Evolutionary conservation across 2,113 vertebrate genomes (phyloP).

Genomic region (Dinomys branickii): DNA sequence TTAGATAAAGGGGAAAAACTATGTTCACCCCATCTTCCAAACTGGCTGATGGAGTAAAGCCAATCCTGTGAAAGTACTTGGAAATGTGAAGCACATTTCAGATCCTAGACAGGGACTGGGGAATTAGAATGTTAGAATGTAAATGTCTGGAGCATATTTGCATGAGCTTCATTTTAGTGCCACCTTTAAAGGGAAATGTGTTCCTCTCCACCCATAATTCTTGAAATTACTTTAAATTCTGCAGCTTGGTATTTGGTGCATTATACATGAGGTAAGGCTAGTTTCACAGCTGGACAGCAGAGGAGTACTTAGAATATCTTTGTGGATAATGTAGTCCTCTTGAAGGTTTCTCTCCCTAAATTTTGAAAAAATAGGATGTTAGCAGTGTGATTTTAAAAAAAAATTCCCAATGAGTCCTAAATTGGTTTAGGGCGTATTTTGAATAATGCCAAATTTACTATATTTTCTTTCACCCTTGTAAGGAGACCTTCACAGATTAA

Average conservation of each 20-base stretch:
- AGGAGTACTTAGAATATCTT: slow-evolving; percentile 58
- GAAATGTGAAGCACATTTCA: slow-evolving; percentile 49
- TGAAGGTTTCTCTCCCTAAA: slow-evolving; percentile 55
- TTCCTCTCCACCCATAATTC: slow-evolving; percentile 68
- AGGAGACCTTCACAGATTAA: background rate
- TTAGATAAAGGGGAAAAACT: background rate
- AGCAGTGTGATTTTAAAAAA: slow-evolving; percentile 11
- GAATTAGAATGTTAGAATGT: slow-evolving; percentile 27
- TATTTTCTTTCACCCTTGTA: slow-evolving; percentile 5
- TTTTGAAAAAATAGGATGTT: background rate
- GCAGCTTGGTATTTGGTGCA: slow-evolving; percentile 68
- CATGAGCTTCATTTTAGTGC: slow-evolving; percentile 70
- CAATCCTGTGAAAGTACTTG: slow-evolving; percentile 19
- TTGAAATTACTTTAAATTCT: slow-evolving; percentile 77
- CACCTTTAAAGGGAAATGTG: slow-evolving; percentile 71
- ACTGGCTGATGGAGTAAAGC: background rate
- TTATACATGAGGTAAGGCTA: slow-evolving; percentile 72
- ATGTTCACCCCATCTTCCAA: background rate
- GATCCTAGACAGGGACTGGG: background rate
- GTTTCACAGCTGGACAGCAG: slow-evolving; percentile 71
- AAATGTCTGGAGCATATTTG: slow-evolving; percentile 59
- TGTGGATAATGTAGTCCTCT: slow-evolving; percentile 54
- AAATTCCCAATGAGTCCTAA: slow-evolving; percentile 8
- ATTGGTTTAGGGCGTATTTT: slow-evolving; percentile 21
- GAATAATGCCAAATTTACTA: background rate